These are phyloP conservation scores for Ligdia adustata DNA, from an alignment of 2,888 invertebrate genomes.

Conservation along the genomic window DNA sequence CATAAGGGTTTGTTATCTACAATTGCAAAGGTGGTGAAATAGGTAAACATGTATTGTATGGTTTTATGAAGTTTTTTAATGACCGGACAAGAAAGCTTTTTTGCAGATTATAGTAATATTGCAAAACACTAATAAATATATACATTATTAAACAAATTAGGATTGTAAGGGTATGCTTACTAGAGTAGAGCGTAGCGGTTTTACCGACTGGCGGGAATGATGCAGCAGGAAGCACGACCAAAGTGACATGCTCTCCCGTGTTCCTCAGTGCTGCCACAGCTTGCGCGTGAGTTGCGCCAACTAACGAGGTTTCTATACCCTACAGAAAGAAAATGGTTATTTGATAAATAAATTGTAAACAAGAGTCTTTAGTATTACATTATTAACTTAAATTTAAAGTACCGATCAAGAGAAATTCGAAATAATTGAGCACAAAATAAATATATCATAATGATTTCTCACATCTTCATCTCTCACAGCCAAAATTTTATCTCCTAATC, in stretches of 20 bases:
- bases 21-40: too few species aligned
- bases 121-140: too few species aligned
- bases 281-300: conserved; percentile 77
- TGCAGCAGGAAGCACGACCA: conserved; percentile 74
- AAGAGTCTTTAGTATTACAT: too few species aligned
- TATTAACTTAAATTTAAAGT: too few species aligned
- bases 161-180: conserved; percentile 52
- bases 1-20: neutral
- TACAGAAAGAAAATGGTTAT: too few species aligned
- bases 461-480: conserved; percentile 79
- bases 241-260: conserved; percentile 76
- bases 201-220: conserved; percentile 70
- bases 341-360: too few species aligned
- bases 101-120: too few species aligned
- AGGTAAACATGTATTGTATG: too few species aligned
- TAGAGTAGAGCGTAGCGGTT: conserved; percentile 71
- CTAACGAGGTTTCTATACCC: conserved; percentile 77
- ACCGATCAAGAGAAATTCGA: too few species aligned
- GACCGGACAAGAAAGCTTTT: too few species aligned
- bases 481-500: conserved; percentile 79
- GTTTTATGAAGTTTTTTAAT: too few species aligned
- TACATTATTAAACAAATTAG: neutral
- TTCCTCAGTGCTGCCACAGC: conserved; percentile 74
- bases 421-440: neutral
- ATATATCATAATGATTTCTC: conserved; percentile 43